Evolutionary conservation across 2,888 invertebrate genomes (phyloP).

Genomic region (Melanophora roralis): DNA sequence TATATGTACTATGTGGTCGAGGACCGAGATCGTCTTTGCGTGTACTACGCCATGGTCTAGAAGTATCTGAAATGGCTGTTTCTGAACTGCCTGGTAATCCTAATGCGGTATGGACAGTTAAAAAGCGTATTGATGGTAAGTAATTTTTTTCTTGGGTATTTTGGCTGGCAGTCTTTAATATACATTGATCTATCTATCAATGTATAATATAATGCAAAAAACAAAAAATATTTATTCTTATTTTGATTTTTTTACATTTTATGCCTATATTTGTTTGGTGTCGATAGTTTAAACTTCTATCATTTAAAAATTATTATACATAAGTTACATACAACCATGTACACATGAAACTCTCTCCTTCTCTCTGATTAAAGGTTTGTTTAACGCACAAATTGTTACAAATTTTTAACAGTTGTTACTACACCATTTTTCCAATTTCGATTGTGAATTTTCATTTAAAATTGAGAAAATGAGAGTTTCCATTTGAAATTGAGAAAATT

Average conservation of each 20-base stretch:
- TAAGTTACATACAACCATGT: too few relatives aligned
- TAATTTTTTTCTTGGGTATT: constrained; percentile 63
- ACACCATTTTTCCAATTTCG: too few relatives aligned
- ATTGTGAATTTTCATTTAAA: too few relatives aligned
- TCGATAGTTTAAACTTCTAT: background rate
- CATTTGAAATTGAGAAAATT: too few relatives aligned
- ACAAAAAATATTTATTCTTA: constrained; percentile 51
- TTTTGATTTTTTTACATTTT: constrained; percentile 59
- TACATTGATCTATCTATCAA: constrained; percentile 14
- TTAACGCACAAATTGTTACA: too few relatives aligned
- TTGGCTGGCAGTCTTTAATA: constrained; percentile 16
- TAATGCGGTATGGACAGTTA: constrained; percentile 99
- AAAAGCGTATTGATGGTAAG: constrained; percentile 96
- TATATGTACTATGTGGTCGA: constrained; percentile 96
- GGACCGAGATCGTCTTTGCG: constrained; percentile 95
- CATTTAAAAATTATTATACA: background rate
- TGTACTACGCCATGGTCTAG: constrained; percentile 96
- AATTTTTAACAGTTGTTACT: too few relatives aligned
- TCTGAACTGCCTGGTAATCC: constrained; percentile 99
- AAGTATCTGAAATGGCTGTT: constrained; percentile 99
- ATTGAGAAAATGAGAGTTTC: too few relatives aligned
- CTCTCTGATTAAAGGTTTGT: too few relatives aligned
- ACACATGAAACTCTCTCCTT: too few relatives aligned
- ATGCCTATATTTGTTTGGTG: constrained; percentile 63
- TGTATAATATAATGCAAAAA: constrained; percentile 56